Base-by-base conservation (phyloP, 2,113 vertebrate genomes). In the Galeopterus variegatus region DNA sequence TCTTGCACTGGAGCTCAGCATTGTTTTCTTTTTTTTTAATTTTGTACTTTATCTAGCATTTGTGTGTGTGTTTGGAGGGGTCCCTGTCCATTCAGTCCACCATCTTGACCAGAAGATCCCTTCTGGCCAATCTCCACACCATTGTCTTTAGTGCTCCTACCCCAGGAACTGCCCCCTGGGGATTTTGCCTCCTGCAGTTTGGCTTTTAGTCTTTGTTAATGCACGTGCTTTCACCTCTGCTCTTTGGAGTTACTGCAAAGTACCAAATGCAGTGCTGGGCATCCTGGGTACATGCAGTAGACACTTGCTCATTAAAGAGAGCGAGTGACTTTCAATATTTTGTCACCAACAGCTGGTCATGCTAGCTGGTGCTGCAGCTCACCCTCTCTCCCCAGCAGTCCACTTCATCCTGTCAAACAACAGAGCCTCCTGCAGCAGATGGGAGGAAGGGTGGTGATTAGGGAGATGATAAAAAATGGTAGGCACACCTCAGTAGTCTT, bases 121-220 rank as follows among this genome's bases (percentile, higher is more conserved):
- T 54, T 69, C 36, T 0, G 8, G 80, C 28, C 58, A 21, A 1
- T 3, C n/a, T 65, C 50, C 1, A 18, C 5, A 11, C 15, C 31
- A 41, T 28, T 69, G 50, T 62, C n/a, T 73, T 50, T 4, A 7
- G 2, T 1, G 4, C 13, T 41, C 1, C 2, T 12, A 24, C 15
- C 17, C 73, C 50, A 67, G 5, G 14, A 8, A 18, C 54, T 24
- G 23, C 0, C 0, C 4, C 2, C 24, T 0, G 7, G 73, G 10
- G 31, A 62, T 3, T 21, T 3, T 1, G 14, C 24, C 7, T 52
- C 2, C 0, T 3, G 13, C 0, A 54, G 36, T 26, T 69, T n/a
- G 45, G 31, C 17, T 28, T 52, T 4, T 2, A 15, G 52, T 36
- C 48, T 28, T 52, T 41, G 28, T 69, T 65, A 41, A 58, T 1